phyloP scores from a whole-genome alignment of 2,797 vertebrate species.

The Amblyraja radiata region DNA sequence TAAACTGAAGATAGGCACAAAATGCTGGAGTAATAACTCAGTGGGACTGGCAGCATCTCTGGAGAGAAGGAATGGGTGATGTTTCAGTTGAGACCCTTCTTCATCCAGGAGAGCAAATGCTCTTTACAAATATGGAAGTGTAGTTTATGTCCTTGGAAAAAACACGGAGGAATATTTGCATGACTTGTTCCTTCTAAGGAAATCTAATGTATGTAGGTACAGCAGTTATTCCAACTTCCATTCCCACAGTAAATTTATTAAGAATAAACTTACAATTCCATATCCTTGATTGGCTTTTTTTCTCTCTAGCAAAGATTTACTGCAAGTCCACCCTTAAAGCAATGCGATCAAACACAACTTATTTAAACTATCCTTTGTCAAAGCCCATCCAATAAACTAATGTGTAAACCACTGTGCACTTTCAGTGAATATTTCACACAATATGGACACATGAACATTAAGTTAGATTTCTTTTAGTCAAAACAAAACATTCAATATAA shows the following conservation, averaged over 20 bases:
- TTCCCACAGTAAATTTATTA: slow-evolving; percentile 22
- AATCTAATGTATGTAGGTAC: background rate
- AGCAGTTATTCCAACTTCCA: slow-evolving; percentile 12
- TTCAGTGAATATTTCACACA: slow-evolving; percentile 19
- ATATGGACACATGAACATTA: background rate
- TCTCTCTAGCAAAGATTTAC: slow-evolving; percentile 13
- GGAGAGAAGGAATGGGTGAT: too few relatives aligned
- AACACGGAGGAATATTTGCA: background rate
- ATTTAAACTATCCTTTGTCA: slow-evolving; percentile 2
- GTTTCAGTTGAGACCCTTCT: too few relatives aligned
- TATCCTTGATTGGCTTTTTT: slow-evolving; percentile 23
- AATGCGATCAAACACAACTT: slow-evolving; percentile 10
- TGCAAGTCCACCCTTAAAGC: background rate
- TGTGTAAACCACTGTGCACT: slow-evolving; percentile 7
- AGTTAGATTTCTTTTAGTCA: slow-evolving; percentile 29
- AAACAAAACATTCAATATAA: slow-evolving; percentile 34
- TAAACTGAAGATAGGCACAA: too few relatives aligned
- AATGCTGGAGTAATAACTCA: too few relatives aligned
- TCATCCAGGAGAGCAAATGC: background rate
- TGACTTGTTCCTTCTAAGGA: background rate
- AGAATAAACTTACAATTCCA: slow-evolving; percentile 10
- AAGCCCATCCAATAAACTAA: background rate
- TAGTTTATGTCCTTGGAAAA: background rate
- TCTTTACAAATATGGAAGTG: background rate
- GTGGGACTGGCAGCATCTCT: too few relatives aligned